Percentiles rank a stretch among this genome's conserved stretches.
phyloP scores from a whole-genome alignment of 2,888 invertebrate genomes.

The Agrochola lota region DNA sequence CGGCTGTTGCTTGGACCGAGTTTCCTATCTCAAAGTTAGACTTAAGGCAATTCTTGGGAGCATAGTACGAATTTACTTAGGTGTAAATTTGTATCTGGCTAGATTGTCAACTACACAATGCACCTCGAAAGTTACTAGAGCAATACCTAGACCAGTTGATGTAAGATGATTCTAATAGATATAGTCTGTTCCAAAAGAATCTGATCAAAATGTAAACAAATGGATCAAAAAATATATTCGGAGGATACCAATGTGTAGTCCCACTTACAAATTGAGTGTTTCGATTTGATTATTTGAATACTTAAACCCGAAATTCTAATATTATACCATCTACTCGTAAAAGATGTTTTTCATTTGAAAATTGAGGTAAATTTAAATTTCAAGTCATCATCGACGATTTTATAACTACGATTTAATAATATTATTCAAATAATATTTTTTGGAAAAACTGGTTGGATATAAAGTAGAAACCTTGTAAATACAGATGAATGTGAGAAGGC shows the following conservation, averaged over 20 bases:
- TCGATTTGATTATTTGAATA: not conserved
- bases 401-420: not conserved
- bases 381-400: not conserved
- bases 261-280: not conserved
- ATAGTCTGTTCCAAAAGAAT: not conserved
- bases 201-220: not conserved
- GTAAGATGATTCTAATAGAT: not conserved
- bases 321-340: too few relatives aligned
- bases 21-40: slow-evolving; percentile 45
- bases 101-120: slow-evolving; percentile 6
- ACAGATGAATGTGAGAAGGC: not conserved
- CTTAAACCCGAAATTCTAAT: not conserved
- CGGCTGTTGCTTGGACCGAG: slow-evolving; percentile 22
- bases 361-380: not conserved
- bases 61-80: slow-evolving; percentile 17
- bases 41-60: slow-evolving; percentile 33
- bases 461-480: not conserved
- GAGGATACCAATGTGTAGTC: not conserved
- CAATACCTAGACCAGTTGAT: slow-evolving; percentile 21
- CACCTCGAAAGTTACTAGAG: slow-evolving; percentile 8
- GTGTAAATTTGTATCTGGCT: slow-evolving; percentile 14
- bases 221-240: not conserved
- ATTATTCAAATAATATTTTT: not conserved
- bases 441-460: not conserved
- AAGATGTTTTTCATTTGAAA: not conserved